phyloP scores from a whole-genome alignment of 2,113 vertebrate species.

The Marmota flaviventris region DNA sequence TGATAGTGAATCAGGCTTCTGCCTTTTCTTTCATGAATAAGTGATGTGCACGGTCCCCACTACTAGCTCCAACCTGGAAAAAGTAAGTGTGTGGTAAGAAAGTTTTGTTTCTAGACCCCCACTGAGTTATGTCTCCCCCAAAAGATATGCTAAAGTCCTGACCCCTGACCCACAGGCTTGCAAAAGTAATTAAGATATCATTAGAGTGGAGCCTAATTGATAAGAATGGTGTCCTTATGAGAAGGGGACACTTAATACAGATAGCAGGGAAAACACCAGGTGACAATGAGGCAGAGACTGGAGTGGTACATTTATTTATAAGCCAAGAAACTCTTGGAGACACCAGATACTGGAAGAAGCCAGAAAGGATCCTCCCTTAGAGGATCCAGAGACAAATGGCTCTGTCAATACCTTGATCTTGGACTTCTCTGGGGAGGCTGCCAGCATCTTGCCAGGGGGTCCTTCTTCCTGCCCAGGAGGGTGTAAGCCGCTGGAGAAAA shows the following conservation, averaged over 20 bases:
- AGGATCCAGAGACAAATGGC: neutral
- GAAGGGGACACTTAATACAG: neutral
- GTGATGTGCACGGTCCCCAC: neutral
- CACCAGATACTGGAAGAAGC: neutral
- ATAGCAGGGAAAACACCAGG: neutral
- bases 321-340: neutral
- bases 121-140: neutral
- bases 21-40: neutral
- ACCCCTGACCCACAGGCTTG: neutral
- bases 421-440: neutral
- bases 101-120: neutral
- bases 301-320: neutral
- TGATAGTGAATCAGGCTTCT: neutral
- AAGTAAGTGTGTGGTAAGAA: neutral
- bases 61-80: neutral
- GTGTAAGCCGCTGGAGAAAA: no score
- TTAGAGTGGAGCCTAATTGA: neutral
- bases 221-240: neutral
- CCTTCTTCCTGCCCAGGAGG: no score
- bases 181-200: neutral
- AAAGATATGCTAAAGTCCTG: neutral
- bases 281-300: neutral
- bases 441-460: no score
- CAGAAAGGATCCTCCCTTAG: neutral
- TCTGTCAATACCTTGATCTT: neutral